Evolutionary conservation across 2,888 invertebrate species (phyloP).

Genomic region (Lapara coniferarum): DNA sequence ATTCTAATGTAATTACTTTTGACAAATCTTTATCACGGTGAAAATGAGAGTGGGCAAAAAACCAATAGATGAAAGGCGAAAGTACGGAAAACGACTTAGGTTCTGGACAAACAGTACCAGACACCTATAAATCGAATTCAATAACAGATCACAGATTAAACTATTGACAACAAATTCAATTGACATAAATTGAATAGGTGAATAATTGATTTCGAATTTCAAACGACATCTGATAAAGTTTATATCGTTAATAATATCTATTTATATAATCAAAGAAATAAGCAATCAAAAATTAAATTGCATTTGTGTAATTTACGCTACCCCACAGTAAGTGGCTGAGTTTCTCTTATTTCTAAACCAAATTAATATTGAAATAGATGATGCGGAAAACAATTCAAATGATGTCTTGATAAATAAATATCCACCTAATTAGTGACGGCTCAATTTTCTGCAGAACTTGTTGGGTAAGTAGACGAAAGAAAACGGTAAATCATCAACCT

Average conservation of each 20-base stretch:
- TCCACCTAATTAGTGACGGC: constrained; percentile 50
- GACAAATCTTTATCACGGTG: constrained; percentile 48
- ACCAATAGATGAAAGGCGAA: constrained; percentile 44
- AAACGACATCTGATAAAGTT: constrained; percentile 35
- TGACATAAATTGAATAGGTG: constrained; percentile 36
- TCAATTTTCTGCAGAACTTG: constrained; percentile 53
- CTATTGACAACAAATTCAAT: constrained; percentile 40
- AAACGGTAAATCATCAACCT: constrained; percentile 68
- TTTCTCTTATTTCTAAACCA: constrained; percentile 27
- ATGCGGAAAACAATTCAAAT: constrained; percentile 40
- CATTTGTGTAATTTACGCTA: constrained; percentile 17
- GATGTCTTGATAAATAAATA: constrained; percentile 44
- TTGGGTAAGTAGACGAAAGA: constrained; percentile 48
- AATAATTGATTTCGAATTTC: constrained; percentile 36
- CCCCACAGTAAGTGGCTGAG: constrained; percentile 1
- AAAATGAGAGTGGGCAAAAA: constrained; percentile 44
- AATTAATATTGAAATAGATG: constrained; percentile 19
- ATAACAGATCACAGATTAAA: constrained; percentile 37
- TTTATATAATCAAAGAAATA: constrained; percentile 25
- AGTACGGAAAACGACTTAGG: constrained; percentile 45
- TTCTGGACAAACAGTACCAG: constrained; percentile 40
- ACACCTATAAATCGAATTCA: constrained; percentile 40
- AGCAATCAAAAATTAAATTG: constrained; percentile 19
- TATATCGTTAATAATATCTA: constrained; percentile 29
- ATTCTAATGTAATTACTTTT: constrained; percentile 48